phyloP scores from a whole-genome alignment of 2,888 invertebrate genomes.

The Ptilodon capucinus region DNA sequence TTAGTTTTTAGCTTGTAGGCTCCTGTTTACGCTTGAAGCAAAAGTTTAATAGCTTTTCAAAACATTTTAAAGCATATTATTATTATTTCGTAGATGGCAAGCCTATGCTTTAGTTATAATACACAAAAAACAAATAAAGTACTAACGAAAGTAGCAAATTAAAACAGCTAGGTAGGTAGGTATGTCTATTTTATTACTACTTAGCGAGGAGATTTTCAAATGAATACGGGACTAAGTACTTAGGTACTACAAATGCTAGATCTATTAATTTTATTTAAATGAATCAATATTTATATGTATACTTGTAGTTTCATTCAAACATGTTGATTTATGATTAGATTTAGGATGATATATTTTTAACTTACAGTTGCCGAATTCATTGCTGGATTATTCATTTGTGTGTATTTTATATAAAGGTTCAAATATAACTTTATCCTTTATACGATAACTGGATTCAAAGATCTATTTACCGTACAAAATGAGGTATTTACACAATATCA shows the following conservation, averaged over 20 bases:
- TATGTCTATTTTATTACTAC: neutral
- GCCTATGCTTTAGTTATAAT: constrained; percentile 9
- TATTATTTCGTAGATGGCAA: neutral
- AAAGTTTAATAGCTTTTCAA: neutral
- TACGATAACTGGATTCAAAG: no score
- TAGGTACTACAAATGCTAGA: neutral
- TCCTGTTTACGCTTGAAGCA: no score
- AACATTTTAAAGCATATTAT: neutral
- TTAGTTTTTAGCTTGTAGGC: no score
- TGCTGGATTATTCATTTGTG: constrained; percentile 50
- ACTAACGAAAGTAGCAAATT: constrained; percentile 35
- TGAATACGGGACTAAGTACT: neutral
- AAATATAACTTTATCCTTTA: neutral
- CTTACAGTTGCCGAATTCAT: constrained; percentile 79
- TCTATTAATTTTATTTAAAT: neutral
- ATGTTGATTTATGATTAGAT: neutral
- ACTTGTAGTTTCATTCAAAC: neutral
- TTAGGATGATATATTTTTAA: constrained; percentile 13
- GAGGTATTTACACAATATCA: no score
- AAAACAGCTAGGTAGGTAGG: constrained; percentile 28
- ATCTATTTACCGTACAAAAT: no score
- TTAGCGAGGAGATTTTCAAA: constrained; percentile 2
- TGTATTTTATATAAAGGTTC: neutral
- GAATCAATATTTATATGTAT: no score
- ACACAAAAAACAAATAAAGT: constrained; percentile 14